A percentile compares a stretch with the other conserved stretches of the same genome.
phyloP scores from a whole-genome alignment of 2,113 vertebrate species.

The Mystacornis crossleyi region DNA sequence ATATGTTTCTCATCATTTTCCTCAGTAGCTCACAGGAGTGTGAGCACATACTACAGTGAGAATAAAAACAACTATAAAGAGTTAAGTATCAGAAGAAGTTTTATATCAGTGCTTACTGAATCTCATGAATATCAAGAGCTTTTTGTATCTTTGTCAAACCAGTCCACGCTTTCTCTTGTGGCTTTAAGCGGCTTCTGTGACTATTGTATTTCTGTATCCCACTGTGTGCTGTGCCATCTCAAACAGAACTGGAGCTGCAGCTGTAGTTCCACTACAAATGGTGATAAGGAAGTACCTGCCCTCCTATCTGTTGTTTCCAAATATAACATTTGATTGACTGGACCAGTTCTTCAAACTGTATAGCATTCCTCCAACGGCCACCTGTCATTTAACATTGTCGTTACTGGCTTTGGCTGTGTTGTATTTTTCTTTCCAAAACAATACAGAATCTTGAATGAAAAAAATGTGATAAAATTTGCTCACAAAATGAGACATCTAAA shows the following conservation, averaged over 20 bases:
- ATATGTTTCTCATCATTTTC: not conserved
- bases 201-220: not conserved
- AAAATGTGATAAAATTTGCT: not conserved
- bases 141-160: conserved; percentile 9
- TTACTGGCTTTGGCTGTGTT: not conserved
- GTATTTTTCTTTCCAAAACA: not conserved
- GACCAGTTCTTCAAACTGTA: not conserved
- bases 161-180: not conserved
- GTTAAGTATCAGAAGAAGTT: not conserved
- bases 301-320: conserved; percentile 17
- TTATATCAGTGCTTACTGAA: not conserved
- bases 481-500: not conserved
- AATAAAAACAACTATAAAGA: not conserved
- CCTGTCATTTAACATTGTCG: not conserved
- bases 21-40: not conserved
- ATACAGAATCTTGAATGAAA: not conserved
- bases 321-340: not conserved
- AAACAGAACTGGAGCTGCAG: not conserved
- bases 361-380: not conserved
- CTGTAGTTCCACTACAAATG: not conserved
- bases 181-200: not conserved
- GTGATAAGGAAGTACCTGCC: not conserved
- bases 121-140: conserved; percentile 29
- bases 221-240: not conserved
- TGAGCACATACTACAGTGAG: not conserved